Conservation (phyloP, 1,140 invertebrate species). For the Drosophila nigrodunni region DNA sequence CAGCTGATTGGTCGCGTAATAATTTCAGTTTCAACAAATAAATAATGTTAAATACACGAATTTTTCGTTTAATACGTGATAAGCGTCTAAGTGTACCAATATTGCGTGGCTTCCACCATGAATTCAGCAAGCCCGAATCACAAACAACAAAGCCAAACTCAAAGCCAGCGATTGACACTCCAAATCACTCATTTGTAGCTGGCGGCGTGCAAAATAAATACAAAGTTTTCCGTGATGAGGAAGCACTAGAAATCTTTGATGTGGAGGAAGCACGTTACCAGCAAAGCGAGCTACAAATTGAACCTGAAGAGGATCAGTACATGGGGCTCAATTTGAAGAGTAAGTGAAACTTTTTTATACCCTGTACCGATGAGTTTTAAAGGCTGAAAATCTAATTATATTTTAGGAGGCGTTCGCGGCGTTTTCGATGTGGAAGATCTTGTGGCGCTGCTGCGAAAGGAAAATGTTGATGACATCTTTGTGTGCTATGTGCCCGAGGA, state of each 20-base stretch:
- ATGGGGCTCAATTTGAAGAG: constrained; percentile 85
- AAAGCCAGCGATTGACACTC: not conserved
- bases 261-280: constrained; percentile 87
- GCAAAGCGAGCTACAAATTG: constrained; percentile 57
- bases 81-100: constrained; percentile 63
- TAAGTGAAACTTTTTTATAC: constrained; percentile 75
- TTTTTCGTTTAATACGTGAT: constrained; percentile 70
- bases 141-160: constrained; percentile 7
- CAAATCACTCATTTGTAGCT: constrained; percentile 31
- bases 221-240: constrained; percentile 86
- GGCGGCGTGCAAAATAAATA: constrained; percentile 72
- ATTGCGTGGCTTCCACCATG: constrained; percentile 75
- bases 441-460: constrained; percentile 89
- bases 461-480: constrained; percentile 93
- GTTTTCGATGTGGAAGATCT: constrained; percentile 95
- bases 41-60: constrained; percentile 60
- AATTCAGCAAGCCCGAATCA: constrained; percentile 65
- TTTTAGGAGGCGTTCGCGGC: constrained; percentile 90
- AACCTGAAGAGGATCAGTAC: constrained; percentile 80
- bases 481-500: constrained; percentile 91
- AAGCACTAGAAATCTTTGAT: constrained; percentile 88
- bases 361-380: too few species aligned
- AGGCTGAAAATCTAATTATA: too few species aligned
- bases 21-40: constrained; percentile 17
- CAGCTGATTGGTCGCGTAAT: constrained; percentile 48